Conservation (phyloP, 1,140 invertebrate species). For the Leptinotarsa texana region DNA sequence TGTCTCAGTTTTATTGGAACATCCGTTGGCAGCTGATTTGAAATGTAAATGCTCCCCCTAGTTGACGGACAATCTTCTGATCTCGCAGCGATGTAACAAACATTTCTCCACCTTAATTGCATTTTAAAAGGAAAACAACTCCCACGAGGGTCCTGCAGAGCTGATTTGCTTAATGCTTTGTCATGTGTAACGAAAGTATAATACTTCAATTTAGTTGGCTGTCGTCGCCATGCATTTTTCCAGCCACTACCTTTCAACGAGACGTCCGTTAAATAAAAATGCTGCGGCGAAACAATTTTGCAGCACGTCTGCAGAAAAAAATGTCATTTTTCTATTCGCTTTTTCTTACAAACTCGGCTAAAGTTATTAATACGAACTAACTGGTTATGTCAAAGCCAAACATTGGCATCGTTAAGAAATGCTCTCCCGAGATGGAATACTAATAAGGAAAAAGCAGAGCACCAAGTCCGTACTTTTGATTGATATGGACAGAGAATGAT, state of each 20-base stretch:
- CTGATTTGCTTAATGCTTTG: constrained; percentile 54
- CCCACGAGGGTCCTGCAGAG: constrained; percentile 31
- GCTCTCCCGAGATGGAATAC: constrained; percentile 50
- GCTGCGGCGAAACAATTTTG: constrained; percentile 47
- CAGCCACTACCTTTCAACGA: constrained; percentile 51
- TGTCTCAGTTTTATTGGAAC: neutral
- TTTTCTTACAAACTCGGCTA: constrained; percentile 54
- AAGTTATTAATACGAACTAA: constrained; percentile 58
- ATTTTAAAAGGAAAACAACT: constrained; percentile 39
- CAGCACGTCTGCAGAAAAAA: constrained; percentile 37
- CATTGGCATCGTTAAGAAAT: constrained; percentile 52
- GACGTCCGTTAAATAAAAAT: constrained; percentile 47
- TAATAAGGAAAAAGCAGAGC: constrained; percentile 52
- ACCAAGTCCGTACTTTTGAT: constrained; percentile 48
- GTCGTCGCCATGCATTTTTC: constrained; percentile 54
- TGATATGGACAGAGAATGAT: constrained; percentile 54
- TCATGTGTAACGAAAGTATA: constrained; percentile 55
- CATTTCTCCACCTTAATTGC: constrained; percentile 43
- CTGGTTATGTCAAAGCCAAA: constrained; percentile 58
- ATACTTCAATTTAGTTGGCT: constrained; percentile 54
- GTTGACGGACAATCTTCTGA: constrained; percentile 1
- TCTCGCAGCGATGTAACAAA: constrained; percentile 19
- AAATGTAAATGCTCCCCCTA: neutral
- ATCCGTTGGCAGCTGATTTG: neutral
- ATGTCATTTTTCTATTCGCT: constrained; percentile 57